phyloP scores from a whole-genome alignment of 2,888 invertebrate species.

The Scotopteryx bipunctaria region DNA sequence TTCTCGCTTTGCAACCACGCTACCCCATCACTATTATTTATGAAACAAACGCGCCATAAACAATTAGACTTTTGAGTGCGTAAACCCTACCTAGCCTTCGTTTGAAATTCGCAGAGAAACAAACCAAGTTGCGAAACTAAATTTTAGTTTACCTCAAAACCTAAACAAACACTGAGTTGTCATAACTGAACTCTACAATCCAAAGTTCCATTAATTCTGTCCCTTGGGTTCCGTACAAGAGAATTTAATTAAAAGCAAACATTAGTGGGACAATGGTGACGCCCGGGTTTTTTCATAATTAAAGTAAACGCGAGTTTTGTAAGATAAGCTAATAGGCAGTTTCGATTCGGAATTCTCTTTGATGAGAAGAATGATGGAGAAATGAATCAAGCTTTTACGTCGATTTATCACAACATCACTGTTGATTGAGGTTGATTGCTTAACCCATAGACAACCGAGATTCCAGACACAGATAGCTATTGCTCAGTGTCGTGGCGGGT shows the following conservation, averaged over 20 bases:
- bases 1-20: no score
- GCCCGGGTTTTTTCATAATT: constrained; percentile 12
- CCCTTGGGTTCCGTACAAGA: constrained; percentile 37
- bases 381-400: not conserved
- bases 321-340: constrained; percentile 4
- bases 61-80: no score
- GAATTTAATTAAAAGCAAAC: constrained; percentile 62
- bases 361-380: not conserved
- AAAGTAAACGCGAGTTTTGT: constrained; percentile 5
- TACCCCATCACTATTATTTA: no score
- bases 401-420: not conserved
- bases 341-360: not conserved
- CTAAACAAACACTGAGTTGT: constrained; percentile 35
- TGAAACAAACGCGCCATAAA: no score
- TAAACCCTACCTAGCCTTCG: no score
- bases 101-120: not conserved
- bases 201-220: constrained; percentile 31
- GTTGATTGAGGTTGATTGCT: no score
- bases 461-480: no score
- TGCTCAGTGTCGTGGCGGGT: no score
- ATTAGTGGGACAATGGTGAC: constrained; percentile 42
- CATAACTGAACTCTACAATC: constrained; percentile 35
- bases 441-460: no score
- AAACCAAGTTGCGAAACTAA: not conserved
- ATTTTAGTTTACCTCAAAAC: constrained; percentile 23